Conservation (phyloP, 2,797 vertebrate species). For the Amblyopsis hoosieri region DNA sequence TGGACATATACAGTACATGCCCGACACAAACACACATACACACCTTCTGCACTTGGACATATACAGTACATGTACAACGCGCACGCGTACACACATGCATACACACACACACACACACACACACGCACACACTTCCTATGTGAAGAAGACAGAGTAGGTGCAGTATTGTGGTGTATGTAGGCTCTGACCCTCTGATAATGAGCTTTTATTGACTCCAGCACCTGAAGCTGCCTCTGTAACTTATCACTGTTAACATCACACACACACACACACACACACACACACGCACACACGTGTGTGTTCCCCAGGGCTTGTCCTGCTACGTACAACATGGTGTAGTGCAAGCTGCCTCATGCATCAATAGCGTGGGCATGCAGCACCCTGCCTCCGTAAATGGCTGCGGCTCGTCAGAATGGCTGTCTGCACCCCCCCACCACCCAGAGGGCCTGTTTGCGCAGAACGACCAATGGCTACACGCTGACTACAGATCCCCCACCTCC, state of each 20-base stretch:
- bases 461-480: no score
- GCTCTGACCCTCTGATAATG: slow-evolving; percentile 81
- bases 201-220: slow-evolving; percentile 84
- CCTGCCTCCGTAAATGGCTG: no score
- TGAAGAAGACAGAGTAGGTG: slow-evolving; percentile 67
- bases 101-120: background rate
- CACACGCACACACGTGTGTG: background rate
- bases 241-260: slow-evolving; percentile 79
- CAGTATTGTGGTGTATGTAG: slow-evolving; percentile 60
- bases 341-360: no score
- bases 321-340: no score
- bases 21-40: slow-evolving; percentile 1
- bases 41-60: background rate
- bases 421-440: no score
- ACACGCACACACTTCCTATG: background rate
- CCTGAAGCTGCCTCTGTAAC: slow-evolving; percentile 77
- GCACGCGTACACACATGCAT: background rate
- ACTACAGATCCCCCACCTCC: no score
- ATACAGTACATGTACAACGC: no score
- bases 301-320: no score
- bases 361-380: no score
- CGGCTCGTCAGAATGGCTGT: no score
- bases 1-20: no score
- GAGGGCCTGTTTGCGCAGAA: no score
- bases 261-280: slow-evolving; percentile 32